These are phyloP conservation scores for Euura saliciscinereae DNA, from an alignment of 1,140 invertebrate genomes.

Conservation along the genomic window DNA sequence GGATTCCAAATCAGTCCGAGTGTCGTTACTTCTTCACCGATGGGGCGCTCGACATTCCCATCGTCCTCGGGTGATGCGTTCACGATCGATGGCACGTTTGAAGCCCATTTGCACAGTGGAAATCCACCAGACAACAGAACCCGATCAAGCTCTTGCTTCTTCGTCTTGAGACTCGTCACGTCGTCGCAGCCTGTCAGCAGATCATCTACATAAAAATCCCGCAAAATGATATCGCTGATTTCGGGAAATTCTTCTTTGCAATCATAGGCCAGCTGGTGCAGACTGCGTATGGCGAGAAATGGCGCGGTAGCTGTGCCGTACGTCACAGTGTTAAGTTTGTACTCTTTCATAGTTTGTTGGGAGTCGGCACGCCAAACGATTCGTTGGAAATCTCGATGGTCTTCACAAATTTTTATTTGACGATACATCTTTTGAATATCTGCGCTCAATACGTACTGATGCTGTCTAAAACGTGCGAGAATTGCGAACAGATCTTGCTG, in stretches of 20 bases:
- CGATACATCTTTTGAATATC: conserved; percentile 44
- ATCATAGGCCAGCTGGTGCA: conserved; percentile 41
- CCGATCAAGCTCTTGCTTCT: conserved; percentile 29
- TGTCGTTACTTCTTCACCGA: conserved; percentile 30
- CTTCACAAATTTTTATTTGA: conserved; percentile 31
- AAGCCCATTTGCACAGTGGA: conserved; percentile 41
- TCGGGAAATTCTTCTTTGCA: conserved; percentile 31
- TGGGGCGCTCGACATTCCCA: neutral
- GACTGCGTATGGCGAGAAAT: conserved; percentile 37
- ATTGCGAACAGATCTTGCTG: conserved; percentile 15
- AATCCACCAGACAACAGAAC: conserved; percentile 35
- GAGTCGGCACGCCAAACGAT: conserved; percentile 38
- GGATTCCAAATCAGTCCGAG: conserved; percentile 38
- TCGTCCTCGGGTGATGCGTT: conserved; percentile 17
- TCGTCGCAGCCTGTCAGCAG: conserved; percentile 32
- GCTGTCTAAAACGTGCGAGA: conserved; percentile 14
- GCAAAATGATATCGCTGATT: conserved; percentile 27
- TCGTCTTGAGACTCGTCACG: conserved; percentile 21
- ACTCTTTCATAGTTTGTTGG: conserved; percentile 29
- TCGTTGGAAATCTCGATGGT: conserved; percentile 36
- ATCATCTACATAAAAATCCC: conserved; percentile 37
- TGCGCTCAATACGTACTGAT: conserved; percentile 23
- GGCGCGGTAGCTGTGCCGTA: conserved; percentile 45
- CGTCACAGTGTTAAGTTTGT: conserved; percentile 44
- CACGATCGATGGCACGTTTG: conserved; percentile 36